Evolutionary conservation across 2,888 invertebrate species (phyloP), one percentile per base, ranked within the genome.

Genomic region (Caenorhabditis virilis): DNA sequence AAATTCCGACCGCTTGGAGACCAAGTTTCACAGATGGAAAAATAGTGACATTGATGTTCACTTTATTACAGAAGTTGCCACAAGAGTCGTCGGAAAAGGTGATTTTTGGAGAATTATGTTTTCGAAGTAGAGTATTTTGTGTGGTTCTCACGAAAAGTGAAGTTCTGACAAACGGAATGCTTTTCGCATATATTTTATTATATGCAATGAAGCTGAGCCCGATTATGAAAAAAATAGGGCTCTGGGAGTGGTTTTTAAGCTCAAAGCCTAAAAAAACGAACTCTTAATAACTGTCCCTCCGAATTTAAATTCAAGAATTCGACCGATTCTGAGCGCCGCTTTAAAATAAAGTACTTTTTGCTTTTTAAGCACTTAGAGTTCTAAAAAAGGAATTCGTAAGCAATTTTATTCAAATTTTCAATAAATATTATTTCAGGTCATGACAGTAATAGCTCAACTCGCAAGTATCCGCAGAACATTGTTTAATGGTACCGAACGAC

Each of bases 1-100:
- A 97, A 87, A 95, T 98, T 78, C 97, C 97, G 2, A 93, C 95
- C 22, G 91, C 91, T 66, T 98, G 97, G 97, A 88, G 95, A 76
- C 91, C 93, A 85, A 95, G 93, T 38, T 95, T 97, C 87, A 88
- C 95, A n/a, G 95, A 97, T 84, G 90, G 91, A 50, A 89, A 90
- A 53, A 94, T 95, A 0, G 86, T 97, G 64, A 93, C 94, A 84
- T 86, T 98, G 45, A 95, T 95, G 88, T 97, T 95, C 86, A 92
- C 92, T 86, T 88, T 98, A 72, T 95, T 95, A 85, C 91, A 91
- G 85, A 88, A 90, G 65, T 86, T 97, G 72, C 92, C 93, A 25
- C 90, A 90, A 70, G 88, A 90, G 18, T 86, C 95, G 56, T 91
- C 93, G n/a, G 90, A 91, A 58, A 87, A 94, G 83, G 88, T 88